Base-by-base conservation (phyloP, 1,140 invertebrate species). In the Lepidurus couesii region DNA sequence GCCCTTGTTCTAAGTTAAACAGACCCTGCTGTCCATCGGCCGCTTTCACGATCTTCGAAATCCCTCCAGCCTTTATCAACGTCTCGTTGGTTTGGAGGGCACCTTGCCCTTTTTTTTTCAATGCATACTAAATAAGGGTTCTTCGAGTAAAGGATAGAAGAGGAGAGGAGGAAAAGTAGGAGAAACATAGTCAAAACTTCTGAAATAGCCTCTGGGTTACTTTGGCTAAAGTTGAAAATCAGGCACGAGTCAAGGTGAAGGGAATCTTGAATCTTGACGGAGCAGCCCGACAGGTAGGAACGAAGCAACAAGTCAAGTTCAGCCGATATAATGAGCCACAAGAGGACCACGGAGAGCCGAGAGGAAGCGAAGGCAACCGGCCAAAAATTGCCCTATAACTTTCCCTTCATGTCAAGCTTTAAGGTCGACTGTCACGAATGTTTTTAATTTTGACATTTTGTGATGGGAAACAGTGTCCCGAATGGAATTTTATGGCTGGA, bases 51-150 rank as follows among this genome's bases (percentile, higher is more conserved):
- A n/a, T 13, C 21, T n/a, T 65, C 53, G 16, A n/a, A n/a, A n/a
- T 21, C 53, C 53, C 13, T 10, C 10, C 8, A 21, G 53, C 9
- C 13, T 65, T 65, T 65, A 13, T 7, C 53, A 65, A n/a, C 53
- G 53, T 65, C 21, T 65, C 53, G 16, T 65, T 65, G 53, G 53
- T 65, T 65, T 21, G 21, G 53, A 65, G 53, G 53, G 53, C 53
- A 65, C 16, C 53, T 65, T 65, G 9, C 16, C 47, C 53, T 65
- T 65, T 65, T 34, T 34, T 34, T 65, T 65, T 65, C 53, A 65
- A 65, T 65, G 53, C 53, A 65, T 65, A 65, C 53, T 65, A 65
- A 65, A n/a, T n/a, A 21, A 21, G 53, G 53, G 53, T 65, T 65
- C 53, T 21, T 65, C 16, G 53, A 65, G 53, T 21, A 65, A 65